Percentiles rank a stretch among this genome's conserved stretches.
These are phyloP conservation scores for Hemaris fuciformis DNA, from an alignment of 2,888 invertebrate species.

Conservation along the genomic window DNA sequence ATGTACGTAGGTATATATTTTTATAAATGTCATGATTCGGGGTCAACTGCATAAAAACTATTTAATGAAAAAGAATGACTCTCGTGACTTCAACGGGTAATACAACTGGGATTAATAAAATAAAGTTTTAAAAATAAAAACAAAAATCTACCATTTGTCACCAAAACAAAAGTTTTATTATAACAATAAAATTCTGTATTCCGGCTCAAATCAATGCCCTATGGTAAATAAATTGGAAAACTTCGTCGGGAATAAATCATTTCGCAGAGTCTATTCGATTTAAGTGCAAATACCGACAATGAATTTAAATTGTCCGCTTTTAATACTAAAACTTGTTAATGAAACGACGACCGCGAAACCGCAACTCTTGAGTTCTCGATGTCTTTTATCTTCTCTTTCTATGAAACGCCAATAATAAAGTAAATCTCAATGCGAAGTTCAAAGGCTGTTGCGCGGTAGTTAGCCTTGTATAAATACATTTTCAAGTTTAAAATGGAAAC, in stretches of 20 bases:
- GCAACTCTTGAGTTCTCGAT: conserved; percentile 26
- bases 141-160: not conserved
- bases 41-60: too few relatives aligned
- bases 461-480: not conserved
- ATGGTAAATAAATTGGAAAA: conserved; percentile 8
- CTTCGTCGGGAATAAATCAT: not conserved
- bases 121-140: not conserved
- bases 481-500: too few relatives aligned
- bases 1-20: too few relatives aligned
- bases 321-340: conserved; percentile 22
- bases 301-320: conserved; percentile 25
- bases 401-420: conserved; percentile 35
- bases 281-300: conserved; percentile 26
- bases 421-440: conserved; percentile 21
- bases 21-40: too few relatives aligned
- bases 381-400: conserved; percentile 29
- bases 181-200: not conserved
- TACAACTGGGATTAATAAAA: not conserved
- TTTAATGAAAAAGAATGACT: too few relatives aligned
- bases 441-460: not conserved
- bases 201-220: not conserved
- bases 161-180: not conserved
- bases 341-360: conserved; percentile 22
- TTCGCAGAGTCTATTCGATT: conserved; percentile 9
- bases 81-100: too few relatives aligned